Evolutionary conservation across 2,888 invertebrate species (phyloP).

Genomic region (Crossocerus cetratus): DNA sequence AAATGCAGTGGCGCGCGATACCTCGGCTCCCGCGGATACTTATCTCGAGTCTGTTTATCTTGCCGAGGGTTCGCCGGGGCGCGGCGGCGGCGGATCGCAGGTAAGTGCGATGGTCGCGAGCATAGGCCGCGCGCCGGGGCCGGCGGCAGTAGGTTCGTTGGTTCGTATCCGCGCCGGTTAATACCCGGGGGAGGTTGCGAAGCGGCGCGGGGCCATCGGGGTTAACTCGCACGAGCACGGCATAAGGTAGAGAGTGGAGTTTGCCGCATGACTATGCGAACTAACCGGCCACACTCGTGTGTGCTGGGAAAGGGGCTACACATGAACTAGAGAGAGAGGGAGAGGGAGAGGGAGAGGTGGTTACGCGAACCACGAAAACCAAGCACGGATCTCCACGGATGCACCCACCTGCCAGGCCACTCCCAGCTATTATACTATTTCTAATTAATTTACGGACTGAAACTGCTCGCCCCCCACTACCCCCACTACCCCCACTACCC

Average conservation of each 20-base stretch:
- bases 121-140: slow-evolving; percentile 24
- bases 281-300: slow-evolving; percentile 31
- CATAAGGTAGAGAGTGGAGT: slow-evolving; percentile 47
- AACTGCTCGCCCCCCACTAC: slow-evolving; percentile 43
- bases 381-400: slow-evolving; percentile 37
- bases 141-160: slow-evolving; percentile 57
- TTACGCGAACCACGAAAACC: slow-evolving; percentile 48
- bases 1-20: not conserved
- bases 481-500: slow-evolving; percentile 2
- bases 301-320: too few species aligned
- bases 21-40: not conserved
- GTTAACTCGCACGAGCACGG: slow-evolving; percentile 57
- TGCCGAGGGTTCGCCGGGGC: slow-evolving; percentile 16
- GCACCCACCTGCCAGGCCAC: slow-evolving; percentile 54
- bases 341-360: too few species aligned
- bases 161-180: slow-evolving; percentile 55
- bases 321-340: too few species aligned
- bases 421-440: slow-evolving; percentile 65
- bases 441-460: slow-evolving; percentile 68
- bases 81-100: slow-evolving; percentile 13
- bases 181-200: slow-evolving; percentile 62
- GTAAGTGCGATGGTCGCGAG: slow-evolving; percentile 31
- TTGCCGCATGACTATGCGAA: slow-evolving; percentile 55
- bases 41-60: slow-evolving; percentile 29
- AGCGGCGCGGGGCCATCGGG: slow-evolving; percentile 48